These are phyloP conservation scores for Pelecanoides urinatrix DNA, from an alignment of 2,113 vertebrate genomes.

Conservation along the genomic window DNA sequence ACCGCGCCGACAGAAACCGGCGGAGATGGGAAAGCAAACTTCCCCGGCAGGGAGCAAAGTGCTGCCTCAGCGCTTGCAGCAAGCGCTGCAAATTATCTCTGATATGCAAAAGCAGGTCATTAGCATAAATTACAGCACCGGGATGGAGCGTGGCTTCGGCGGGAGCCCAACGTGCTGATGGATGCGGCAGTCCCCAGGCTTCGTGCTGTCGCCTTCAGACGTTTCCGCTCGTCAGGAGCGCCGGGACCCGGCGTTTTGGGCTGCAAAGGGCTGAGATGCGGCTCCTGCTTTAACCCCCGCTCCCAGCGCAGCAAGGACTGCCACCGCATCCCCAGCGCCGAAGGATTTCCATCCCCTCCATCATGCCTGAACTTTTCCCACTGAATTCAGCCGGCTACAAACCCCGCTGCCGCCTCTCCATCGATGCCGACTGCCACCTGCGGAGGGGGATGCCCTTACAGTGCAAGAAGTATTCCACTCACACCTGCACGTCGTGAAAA, in stretches of 20 bases:
- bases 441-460: accelerated
- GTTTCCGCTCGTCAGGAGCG: background rate
- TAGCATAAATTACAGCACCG: background rate
- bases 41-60: background rate
- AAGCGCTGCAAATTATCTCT: background rate
- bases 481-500: background rate
- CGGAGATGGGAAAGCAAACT: background rate
- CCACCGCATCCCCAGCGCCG: accelerated
- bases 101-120: background rate
- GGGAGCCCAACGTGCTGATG: background rate
- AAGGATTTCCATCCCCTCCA: background rate
- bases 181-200: background rate
- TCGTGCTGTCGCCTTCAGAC: background rate
- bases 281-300: background rate
- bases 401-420: background rate
- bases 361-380: background rate
- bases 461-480: accelerated
- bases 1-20: background rate
- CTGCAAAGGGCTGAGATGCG: background rate
- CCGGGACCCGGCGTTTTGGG: accelerated
- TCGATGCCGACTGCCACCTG: accelerated
- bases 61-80: background rate
- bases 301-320: no score
- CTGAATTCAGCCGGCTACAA: no score
- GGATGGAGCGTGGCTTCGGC: background rate